Percentiles rank a stretch among this genome's conserved stretches.
These are phyloP conservation scores for Holotrichia oblita DNA, from an alignment of 1,140 invertebrate genomes.

Conservation along the genomic window DNA sequence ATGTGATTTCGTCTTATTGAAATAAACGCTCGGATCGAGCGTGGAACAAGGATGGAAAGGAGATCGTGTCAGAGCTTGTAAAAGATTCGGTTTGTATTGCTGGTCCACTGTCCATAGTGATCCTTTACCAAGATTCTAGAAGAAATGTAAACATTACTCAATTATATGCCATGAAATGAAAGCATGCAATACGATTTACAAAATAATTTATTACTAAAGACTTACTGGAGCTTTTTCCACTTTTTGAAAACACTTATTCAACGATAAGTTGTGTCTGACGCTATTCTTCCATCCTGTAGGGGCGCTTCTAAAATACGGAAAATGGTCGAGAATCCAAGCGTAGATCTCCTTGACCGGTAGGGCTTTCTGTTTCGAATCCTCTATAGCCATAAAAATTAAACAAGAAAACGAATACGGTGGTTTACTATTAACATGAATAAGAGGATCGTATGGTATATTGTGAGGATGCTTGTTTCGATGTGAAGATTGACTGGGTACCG, in stretches of 20 bases:
- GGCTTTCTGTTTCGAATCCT: conserved; percentile 88
- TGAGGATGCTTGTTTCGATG: conserved; percentile 73
- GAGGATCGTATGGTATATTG: conserved; percentile 78
- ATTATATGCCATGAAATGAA: too few relatives aligned
- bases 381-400: conserved; percentile 97
- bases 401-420: conserved; percentile 96
- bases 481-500: conserved; percentile 47
- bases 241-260: conserved; percentile 98
- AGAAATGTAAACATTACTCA: background rate
- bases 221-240: conserved; percentile 89
- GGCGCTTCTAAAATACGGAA: conserved; percentile 96
- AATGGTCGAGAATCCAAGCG: conserved; percentile 96
- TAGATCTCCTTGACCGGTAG: conserved; percentile 97
- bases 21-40: conserved; percentile 60
- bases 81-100: conserved; percentile 83
- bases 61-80: conserved; percentile 84
- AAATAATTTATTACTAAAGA: conserved; percentile 44
- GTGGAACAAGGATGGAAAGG: conserved; percentile 79
- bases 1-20: conserved; percentile 54
- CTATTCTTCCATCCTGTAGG: conserved; percentile 99
- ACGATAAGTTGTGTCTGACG: conserved; percentile 92
- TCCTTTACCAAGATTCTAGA: conserved; percentile 89
- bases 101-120: conserved; percentile 96
- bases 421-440: conserved; percentile 86
- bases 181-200: too few relatives aligned